A percentile compares a stretch with the other conserved stretches of the same genome.
Evolutionary conservation across 2,113 vertebrate species (phyloP).

Genomic region (Peromyscus leucopus): DNA sequence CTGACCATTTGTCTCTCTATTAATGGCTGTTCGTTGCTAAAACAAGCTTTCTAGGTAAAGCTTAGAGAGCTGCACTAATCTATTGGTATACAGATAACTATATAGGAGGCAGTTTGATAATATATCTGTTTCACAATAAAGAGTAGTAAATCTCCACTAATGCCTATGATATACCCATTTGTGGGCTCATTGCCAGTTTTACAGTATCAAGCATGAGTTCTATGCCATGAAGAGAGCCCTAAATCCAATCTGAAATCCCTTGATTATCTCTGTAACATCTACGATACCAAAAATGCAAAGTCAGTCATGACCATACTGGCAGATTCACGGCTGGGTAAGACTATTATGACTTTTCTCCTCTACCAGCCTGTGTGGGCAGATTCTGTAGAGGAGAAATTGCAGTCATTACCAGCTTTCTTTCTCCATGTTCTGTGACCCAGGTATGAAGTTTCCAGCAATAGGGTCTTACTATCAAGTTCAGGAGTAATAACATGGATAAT

Average conservation of each 20-base stretch:
- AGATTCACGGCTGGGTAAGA: too few relatives aligned
- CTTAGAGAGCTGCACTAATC: too few relatives aligned
- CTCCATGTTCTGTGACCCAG: not conserved
- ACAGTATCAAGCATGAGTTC: not conserved
- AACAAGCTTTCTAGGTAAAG: not conserved
- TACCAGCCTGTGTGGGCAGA: not conserved
- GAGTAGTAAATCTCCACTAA: not conserved
- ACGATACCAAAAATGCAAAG: not conserved
- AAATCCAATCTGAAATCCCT: not conserved
- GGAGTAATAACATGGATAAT: not conserved
- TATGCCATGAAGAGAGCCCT: not conserved
- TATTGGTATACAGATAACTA: not conserved
- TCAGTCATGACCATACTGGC: not conserved
- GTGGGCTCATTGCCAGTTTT: not conserved
- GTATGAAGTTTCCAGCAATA: not conserved
- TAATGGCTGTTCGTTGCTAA: not conserved
- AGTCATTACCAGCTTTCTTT: not conserved
- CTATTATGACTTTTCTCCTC: not conserved
- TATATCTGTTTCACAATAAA: not conserved
- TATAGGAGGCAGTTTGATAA: not conserved
- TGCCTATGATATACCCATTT: not conserved
- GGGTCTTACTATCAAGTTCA: too few relatives aligned
- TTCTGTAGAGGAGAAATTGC: not conserved
- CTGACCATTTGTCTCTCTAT: not conserved
- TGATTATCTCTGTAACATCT: not conserved